Percentiles rank a stretch among this genome's conserved stretches.
Conservation (phyloP, 2,888 invertebrate genomes). For the Halocaridina rubra region DNA sequence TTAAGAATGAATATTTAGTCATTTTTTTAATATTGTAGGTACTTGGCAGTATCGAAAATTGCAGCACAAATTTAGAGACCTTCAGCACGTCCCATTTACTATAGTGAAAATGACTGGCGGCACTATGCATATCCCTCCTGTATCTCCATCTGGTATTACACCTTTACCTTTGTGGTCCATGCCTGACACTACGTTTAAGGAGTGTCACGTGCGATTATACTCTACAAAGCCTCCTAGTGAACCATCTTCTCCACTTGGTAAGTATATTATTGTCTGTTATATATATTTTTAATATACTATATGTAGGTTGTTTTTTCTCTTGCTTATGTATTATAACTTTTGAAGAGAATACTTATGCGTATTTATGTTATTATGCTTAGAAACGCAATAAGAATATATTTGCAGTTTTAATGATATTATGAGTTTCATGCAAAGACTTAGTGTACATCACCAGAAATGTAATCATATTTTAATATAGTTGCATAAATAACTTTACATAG, state of each 20-base stretch:
- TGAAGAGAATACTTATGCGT: too few relatives aligned
- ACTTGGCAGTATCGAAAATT: neutral
- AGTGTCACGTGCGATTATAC: slow-evolving; percentile 39
- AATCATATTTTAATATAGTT: too few relatives aligned
- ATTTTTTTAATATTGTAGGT: neutral
- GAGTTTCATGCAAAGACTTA: neutral
- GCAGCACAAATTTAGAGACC: neutral
- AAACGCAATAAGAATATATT: neutral
- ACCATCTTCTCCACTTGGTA: slow-evolving; percentile 22
- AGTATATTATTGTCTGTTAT: neutral
- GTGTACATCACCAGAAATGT: neutral
- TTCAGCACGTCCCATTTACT: slow-evolving; percentile 4
- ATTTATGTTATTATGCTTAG: too few relatives aligned
- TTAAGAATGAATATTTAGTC: too few relatives aligned
- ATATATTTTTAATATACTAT: neutral
- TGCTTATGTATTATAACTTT: neutral
- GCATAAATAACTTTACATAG: too few relatives aligned
- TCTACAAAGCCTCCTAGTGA: slow-evolving; percentile 38
- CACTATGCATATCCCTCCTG: neutral
- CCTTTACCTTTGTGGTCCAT: slow-evolving; percentile 16
- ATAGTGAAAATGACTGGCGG: slow-evolving; percentile 22
- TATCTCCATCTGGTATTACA: neutral
- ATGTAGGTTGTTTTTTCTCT: neutral
- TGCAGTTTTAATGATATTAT: neutral
- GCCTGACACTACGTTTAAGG: slow-evolving; percentile 25